These are phyloP conservation scores for Enteromius fasciolatus DNA, from an alignment of 2,797 vertebrate species.

Conservation along the genomic window DNA sequence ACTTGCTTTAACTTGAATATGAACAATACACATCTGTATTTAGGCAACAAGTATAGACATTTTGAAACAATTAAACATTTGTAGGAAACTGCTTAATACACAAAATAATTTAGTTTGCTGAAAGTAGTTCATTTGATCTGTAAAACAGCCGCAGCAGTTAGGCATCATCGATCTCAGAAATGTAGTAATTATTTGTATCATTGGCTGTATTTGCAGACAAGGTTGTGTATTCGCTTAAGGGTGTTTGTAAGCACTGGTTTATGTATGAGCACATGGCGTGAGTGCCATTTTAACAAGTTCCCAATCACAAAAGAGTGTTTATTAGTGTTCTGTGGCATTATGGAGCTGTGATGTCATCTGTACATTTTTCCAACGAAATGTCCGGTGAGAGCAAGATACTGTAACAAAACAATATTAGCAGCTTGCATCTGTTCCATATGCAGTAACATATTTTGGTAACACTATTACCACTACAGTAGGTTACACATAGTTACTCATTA, in stretches of 20 bases:
- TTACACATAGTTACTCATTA: background rate
- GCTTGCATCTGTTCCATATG: background rate
- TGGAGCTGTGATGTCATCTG: conserved; percentile 17
- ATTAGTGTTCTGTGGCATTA: background rate
- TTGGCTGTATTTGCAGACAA: conserved; percentile 21
- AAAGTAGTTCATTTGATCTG: background rate
- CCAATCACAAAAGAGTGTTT: conserved; percentile 4
- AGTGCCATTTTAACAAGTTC: conserved; percentile 2
- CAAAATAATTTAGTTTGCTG: conserved; percentile 5
- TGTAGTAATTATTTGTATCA: background rate
- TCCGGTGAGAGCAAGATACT: background rate
- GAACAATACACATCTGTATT: conserved; percentile 10
- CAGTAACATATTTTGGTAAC: background rate
- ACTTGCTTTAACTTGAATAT: background rate
- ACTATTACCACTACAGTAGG: no score
- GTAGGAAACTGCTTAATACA: conserved; percentile 1
- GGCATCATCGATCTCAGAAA: background rate
- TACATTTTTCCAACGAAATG: background rate
- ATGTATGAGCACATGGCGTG: conserved; percentile 17
- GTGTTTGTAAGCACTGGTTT: conserved; percentile 20
- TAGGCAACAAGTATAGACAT: conserved; percentile 8
- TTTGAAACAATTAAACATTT: conserved; percentile 9
- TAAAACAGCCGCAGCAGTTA: conserved; percentile 16
- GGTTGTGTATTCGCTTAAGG: conserved; percentile 1
- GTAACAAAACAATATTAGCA: conserved; percentile 35